Evolutionary conservation across 2,797 vertebrate species (phyloP), one percentile per base, ranked within the genome.

Genomic region (Tokudaia muenninki): DNA sequence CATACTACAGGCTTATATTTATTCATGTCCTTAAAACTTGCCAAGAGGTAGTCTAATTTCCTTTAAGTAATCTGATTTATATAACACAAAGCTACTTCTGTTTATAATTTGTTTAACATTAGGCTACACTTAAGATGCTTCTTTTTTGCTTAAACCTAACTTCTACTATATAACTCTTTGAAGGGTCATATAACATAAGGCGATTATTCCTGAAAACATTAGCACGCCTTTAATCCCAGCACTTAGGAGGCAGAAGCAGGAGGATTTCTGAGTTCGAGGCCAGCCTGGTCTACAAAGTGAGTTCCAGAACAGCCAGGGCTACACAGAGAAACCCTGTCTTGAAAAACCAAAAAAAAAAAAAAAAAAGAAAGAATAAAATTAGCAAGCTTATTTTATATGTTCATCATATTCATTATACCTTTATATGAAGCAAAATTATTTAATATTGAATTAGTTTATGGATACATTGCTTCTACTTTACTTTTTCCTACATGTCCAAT

Each of bases 71-170:
- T 14, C 37, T 41, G 8, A 80, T 47, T 41, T 92, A 21, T 70
- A 44, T 16, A 72, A 16, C 0, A 34, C 37, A 41, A 78, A 91
- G 67, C 63, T 74, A 84, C 6, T 63, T 91, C 6, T 72, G 26
- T 78, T 77, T 10, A 92, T 89, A 55, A 94, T 52, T 89, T 82
- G 34, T 61, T 78, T 77, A 2, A 82, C 63, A 77, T 83, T 75
- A 93, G 34, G 14, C 26, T 5, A 87, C 1, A 55, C 10, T 50
- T 34, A 86, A 11, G 34, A 95, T 74, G 50, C 21, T 74, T 78
- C 22, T 3, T 79, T 72, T 8, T 50, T 41, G 0, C 10, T 52
- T 29, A 96, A 94, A 1, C 22, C 4, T 67, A 75, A 94, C 12
- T 52, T 91, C 6, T 86, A 41, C 0, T 92, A 7, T 50, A 4